Evolutionary conservation across 2,797 vertebrate genomes (phyloP).

Genomic region (Xenops minutus): DNA sequence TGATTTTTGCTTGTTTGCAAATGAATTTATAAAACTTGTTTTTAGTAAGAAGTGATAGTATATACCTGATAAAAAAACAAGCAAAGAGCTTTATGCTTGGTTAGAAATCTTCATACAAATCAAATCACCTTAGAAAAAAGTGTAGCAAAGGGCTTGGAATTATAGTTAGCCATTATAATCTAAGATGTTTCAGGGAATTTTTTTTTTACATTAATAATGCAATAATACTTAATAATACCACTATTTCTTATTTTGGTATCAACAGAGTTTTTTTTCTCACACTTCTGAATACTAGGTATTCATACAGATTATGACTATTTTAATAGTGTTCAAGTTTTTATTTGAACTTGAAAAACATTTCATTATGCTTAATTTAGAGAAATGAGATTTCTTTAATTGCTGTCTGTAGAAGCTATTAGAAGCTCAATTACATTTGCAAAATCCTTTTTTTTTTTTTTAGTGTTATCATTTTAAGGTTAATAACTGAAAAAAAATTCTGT

Average conservation of each 20-base stretch:
- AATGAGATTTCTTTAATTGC: slow-evolving; percentile 79
- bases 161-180: slow-evolving; percentile 17
- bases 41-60: not conserved
- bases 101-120: not conserved
- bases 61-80: not conserved
- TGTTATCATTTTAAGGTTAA: slow-evolving; percentile 68
- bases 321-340: slow-evolving; percentile 71
- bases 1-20: not conserved
- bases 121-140: not conserved
- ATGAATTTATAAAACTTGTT: not conserved
- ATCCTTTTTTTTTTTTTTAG: slow-evolving; percentile 72
- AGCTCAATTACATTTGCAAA: slow-evolving; percentile 75
- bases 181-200: not conserved
- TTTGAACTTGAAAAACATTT: slow-evolving; percentile 77
- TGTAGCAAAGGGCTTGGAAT: not conserved
- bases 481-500: slow-evolving; percentile 40
- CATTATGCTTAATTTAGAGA: slow-evolving; percentile 77
- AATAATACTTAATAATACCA: not conserved
- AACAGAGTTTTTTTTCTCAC: slow-evolving; percentile 4
- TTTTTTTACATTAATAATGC: not conserved
- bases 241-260: slow-evolving; percentile 29
- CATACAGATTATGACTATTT: slow-evolving; percentile 43
- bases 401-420: slow-evolving; percentile 75
- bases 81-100: not conserved
- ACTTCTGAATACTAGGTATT: slow-evolving; percentile 35